A percentile compares a stretch with the other conserved stretches of the same genome.
These are phyloP conservation scores for Mungos mungo DNA, from an alignment of 2,113 vertebrate species.

Conservation along the genomic window DNA sequence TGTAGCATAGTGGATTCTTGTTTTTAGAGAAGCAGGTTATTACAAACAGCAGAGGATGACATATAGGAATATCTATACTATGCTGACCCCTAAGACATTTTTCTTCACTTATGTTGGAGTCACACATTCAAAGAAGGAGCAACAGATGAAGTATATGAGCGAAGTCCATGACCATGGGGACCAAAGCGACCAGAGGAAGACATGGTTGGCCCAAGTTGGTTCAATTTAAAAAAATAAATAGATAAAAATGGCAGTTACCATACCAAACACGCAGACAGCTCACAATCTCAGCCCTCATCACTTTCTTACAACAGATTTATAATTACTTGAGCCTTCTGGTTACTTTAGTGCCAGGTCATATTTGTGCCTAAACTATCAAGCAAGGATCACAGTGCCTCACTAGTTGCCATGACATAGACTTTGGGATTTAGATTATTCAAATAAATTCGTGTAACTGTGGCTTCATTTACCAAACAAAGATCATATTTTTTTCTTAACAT, in stretches of 20 bases:
- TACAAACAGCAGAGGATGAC: neutral
- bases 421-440: neutral
- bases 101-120: neutral
- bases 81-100: neutral
- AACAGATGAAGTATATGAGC: neutral
- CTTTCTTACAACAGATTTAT: neutral
- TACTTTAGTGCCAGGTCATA: neutral
- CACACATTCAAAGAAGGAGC: neutral
- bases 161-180: accelerated
- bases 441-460: neutral
- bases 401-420: neutral
- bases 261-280: neutral
- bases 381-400: neutral
- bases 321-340: neutral
- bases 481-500: too few species aligned
- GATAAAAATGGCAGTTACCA: neutral
- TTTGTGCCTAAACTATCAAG: neutral
- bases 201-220: neutral
- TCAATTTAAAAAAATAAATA: neutral
- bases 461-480: neutral
- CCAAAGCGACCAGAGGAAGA: neutral
- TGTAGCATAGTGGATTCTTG: neutral
- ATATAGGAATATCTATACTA: neutral
- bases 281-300: neutral
- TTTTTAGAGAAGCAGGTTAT: neutral